Percentiles rank a stretch among this genome's conserved stretches.
phyloP scores from a whole-genome alignment of 2,113 vertebrate species.

The Halichoeres trimaculatus region DNA sequence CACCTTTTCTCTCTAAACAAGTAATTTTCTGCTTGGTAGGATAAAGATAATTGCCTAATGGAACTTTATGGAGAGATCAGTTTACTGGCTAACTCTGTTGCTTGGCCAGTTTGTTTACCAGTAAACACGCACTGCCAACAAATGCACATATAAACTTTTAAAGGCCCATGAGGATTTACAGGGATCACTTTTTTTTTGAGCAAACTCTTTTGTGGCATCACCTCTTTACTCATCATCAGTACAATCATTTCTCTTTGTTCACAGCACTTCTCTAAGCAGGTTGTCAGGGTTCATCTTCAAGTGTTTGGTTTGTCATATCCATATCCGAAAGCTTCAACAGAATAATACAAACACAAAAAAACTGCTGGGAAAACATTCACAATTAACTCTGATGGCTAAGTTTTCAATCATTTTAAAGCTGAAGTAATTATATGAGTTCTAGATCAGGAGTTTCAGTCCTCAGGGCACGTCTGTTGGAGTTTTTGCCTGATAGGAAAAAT shows the following conservation, averaged over 20 bases:
- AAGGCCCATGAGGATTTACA: slow-evolving; percentile 11
- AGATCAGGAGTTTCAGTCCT: background rate
- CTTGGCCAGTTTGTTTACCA: slow-evolving; percentile 45
- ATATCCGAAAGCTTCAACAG: slow-evolving; percentile 41
- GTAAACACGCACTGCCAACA: slow-evolving; percentile 56
- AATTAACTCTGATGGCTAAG: slow-evolving; percentile 51
- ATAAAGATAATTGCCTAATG: slow-evolving; percentile 79
- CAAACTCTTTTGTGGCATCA: slow-evolving; percentile 39
- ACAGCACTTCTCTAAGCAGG: slow-evolving; percentile 49
- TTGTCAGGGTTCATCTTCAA: slow-evolving; percentile 55
- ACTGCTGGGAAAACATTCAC: slow-evolving; percentile 58
- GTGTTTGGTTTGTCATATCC: slow-evolving; percentile 70
- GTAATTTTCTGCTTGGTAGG: slow-evolving; percentile 76
- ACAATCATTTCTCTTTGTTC: slow-evolving; percentile 48
- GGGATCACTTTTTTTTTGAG: slow-evolving; percentile 34
- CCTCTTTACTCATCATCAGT: slow-evolving; percentile 57
- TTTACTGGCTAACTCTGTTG: slow-evolving; percentile 46
- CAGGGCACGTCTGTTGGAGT: slow-evolving; percentile 3
- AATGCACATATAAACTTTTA: slow-evolving; percentile 59
- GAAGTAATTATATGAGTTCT: slow-evolving; percentile 24
- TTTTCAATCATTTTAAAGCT: slow-evolving; percentile 42
- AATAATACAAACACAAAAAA: slow-evolving; percentile 70
- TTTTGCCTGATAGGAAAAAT: background rate
- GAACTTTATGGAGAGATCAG: slow-evolving; percentile 64
- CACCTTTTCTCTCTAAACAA: slow-evolving; percentile 57